These are phyloP conservation scores for Coranthus polyacanthus DNA, from an alignment of 2,797 vertebrate species.

Conservation along the genomic window DNA sequence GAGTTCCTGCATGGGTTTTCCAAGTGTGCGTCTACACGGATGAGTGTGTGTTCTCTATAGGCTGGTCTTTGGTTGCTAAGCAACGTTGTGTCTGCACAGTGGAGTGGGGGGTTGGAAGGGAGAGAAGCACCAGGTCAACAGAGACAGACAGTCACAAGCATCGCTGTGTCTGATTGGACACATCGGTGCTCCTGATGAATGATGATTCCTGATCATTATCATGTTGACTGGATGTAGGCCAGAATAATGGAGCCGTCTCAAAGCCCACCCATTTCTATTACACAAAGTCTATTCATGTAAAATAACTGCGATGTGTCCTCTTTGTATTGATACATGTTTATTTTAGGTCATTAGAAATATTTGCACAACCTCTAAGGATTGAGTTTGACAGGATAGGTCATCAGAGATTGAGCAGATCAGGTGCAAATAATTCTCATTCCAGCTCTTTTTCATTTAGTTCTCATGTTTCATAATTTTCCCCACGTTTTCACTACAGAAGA, in stretches of 20 bases:
- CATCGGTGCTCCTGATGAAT: constrained; percentile 52
- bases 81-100: constrained; percentile 70
- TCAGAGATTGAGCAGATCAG: too few relatives aligned
- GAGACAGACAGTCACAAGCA: constrained; percentile 63
- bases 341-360: too few relatives aligned
- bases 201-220: constrained; percentile 61
- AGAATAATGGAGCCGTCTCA: constrained; percentile 28
- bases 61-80: constrained; percentile 81
- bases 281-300: constrained; percentile 16
- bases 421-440: neutral
- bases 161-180: constrained; percentile 61
- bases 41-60: constrained; percentile 55
- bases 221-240: constrained; percentile 26
- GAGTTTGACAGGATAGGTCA: too few relatives aligned
- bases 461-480: neutral
- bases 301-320: neutral
- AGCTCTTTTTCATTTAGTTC: neutral
- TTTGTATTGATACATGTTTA: too few relatives aligned
- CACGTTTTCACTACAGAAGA: neutral
- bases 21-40: constrained; percentile 35
- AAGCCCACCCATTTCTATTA: constrained; percentile 5
- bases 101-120: constrained; percentile 70
- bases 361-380: too few relatives aligned
- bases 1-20: constrained; percentile 62
- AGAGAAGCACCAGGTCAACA: constrained; percentile 70